Conservation (phyloP, 1,140 invertebrate genomes). For the Drosophila athabasca region DNA sequence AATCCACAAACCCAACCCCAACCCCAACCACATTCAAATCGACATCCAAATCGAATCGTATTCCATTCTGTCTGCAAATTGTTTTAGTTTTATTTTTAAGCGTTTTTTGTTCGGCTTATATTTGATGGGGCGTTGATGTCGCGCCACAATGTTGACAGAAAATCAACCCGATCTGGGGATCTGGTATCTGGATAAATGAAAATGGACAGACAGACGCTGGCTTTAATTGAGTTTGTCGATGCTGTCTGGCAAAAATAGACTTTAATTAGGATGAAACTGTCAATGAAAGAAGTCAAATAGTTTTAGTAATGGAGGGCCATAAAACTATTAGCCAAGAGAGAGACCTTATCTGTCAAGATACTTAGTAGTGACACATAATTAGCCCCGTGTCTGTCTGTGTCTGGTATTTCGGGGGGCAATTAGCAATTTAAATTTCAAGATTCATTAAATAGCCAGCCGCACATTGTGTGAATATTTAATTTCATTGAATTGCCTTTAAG, state of each 20-base stretch:
- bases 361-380: too few relatives aligned
- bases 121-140: constrained; percentile 44
- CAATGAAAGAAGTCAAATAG: too few relatives aligned
- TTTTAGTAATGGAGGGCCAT: too few relatives aligned
- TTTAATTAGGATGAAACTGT: constrained; percentile 6
- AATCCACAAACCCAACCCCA: not conserved
- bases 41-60: constrained; percentile 25
- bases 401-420: too few relatives aligned
- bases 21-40: constrained; percentile 9
- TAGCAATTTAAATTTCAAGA: too few relatives aligned
- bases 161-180: constrained; percentile 28
- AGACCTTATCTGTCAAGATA: too few relatives aligned
- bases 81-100: constrained; percentile 37
- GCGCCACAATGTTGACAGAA: constrained; percentile 29
- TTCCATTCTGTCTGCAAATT: constrained; percentile 17
- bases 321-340: too few relatives aligned
- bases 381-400: too few relatives aligned
- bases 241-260: too few relatives aligned
- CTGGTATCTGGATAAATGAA: constrained; percentile 26
- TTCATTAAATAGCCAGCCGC: too few relatives aligned
- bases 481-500: not conserved
- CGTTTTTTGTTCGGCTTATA: constrained; percentile 23
- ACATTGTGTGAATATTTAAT: too few relatives aligned
- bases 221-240: not conserved
- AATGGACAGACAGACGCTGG: constrained; percentile 23